These are phyloP conservation scores for pig (Sus scrofa) DNA, from an alignment of 2,113 vertebrate species.

Conservation along the genomic window T2T-Sscrofa CM000812.6:72136001-72136500, in stretches of 20 bases:
- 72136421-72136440: constrained; percentile 50
- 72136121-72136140: too few relatives aligned
- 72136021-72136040: constrained; percentile 25
- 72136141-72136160: too few relatives aligned
- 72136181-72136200: too few relatives aligned
- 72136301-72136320: constrained; percentile 52
- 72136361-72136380: constrained; percentile 57
- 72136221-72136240: too few relatives aligned
- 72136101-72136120: too few relatives aligned
- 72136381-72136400: constrained; percentile 51
- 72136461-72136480: constrained; percentile 64
- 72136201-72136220: too few relatives aligned
- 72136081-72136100: too few relatives aligned
- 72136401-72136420: constrained; percentile 61
- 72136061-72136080: too few relatives aligned
- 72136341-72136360: constrained; percentile 50
- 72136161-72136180: too few relatives aligned
- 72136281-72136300: constrained; percentile 49
- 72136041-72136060: background rate
- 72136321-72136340: constrained; percentile 66
- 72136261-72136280: constrained; percentile 42
- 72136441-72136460: constrained; percentile 69
- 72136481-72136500: constrained; percentile 64
- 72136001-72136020: background rate
- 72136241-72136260: background rate